Conservation (phyloP, 2,888 invertebrate species). For the Leucania comma region DNA sequence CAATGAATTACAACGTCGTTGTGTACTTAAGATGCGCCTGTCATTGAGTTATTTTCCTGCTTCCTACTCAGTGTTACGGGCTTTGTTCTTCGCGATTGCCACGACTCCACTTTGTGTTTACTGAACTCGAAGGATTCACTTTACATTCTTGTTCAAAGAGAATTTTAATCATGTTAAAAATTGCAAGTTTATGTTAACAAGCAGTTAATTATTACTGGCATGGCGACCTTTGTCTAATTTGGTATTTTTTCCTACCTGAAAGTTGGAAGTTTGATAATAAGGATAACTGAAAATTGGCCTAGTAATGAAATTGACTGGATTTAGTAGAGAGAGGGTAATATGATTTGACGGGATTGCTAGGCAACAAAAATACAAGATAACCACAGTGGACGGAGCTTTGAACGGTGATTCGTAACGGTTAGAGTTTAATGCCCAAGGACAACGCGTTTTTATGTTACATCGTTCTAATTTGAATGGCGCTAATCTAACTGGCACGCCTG, state of each 20-base stretch:
- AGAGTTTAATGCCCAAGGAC: slow-evolving; percentile 72
- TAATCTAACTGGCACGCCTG: slow-evolving; percentile 56
- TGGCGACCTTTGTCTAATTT: slow-evolving; percentile 6
- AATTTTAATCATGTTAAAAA: slow-evolving; percentile 38
- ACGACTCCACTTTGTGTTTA: slow-evolving; percentile 49
- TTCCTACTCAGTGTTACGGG: slow-evolving; percentile 57
- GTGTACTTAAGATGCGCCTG: slow-evolving; percentile 56
- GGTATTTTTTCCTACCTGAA: slow-evolving; percentile 19
- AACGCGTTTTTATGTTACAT: slow-evolving; percentile 62
- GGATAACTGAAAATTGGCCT: slow-evolving; percentile 17
- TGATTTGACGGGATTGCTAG: slow-evolving; percentile 1
- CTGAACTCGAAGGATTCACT: slow-evolving; percentile 54
- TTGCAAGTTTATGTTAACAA: slow-evolving; percentile 23
- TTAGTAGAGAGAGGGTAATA: slow-evolving; percentile 37
- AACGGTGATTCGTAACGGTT: slow-evolving; percentile 67
- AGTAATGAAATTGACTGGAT: not conserved
- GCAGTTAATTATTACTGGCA: slow-evolving; percentile 17
- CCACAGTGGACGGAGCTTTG: slow-evolving; percentile 24
- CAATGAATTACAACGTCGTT: slow-evolving; percentile 49
- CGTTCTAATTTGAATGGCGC: slow-evolving; percentile 59
- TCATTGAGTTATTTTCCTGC: slow-evolving; percentile 69
- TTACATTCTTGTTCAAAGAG: slow-evolving; percentile 44
- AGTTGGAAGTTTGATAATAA: not conserved
- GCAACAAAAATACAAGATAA: slow-evolving; percentile 34
- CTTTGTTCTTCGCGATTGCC: slow-evolving; percentile 61